Conservation (phyloP, 53 echinoderm and acorn worm species). For the Apostichopus leukothele region DNA sequence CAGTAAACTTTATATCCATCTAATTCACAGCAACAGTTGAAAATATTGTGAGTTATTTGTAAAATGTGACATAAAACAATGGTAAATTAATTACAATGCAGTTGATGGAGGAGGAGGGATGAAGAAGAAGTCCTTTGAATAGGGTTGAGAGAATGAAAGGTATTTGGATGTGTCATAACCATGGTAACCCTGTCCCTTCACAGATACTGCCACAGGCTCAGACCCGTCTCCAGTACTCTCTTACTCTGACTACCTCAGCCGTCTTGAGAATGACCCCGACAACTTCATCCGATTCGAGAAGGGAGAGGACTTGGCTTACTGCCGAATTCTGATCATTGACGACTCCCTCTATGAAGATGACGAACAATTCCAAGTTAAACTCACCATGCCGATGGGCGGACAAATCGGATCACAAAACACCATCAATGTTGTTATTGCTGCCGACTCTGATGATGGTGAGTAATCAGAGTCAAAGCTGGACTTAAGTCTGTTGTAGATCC, state of each 20-base stretch:
- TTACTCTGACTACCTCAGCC: constrained; percentile 99
- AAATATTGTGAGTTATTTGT: no score
- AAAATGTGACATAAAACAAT: no score
- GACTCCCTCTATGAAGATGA: constrained; percentile 97
- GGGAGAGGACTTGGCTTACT: constrained; percentile 94
- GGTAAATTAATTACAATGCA: no score
- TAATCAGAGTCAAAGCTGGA: not conserved
- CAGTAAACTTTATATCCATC: no score
- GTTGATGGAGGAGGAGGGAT: no score
- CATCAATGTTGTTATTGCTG: constrained; percentile 80
- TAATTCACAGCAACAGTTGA: no score
- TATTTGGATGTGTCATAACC: no score
- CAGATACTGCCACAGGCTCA: constrained; percentile 94
- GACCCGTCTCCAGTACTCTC: constrained; percentile 94
- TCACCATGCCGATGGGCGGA: constrained; percentile 98
- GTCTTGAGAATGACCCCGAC: constrained; percentile 88
- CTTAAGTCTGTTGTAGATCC: no score
- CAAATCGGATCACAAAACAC: constrained; percentile 63
- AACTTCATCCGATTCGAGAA: constrained; percentile 97
- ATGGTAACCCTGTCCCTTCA: not conserved
- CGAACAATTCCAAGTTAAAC: constrained; percentile 95
- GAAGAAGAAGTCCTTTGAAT: no score
- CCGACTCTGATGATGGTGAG: constrained; percentile 93
- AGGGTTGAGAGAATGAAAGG: no score
- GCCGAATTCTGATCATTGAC: constrained; percentile 95